Conservation (phyloP, 2,797 vertebrate species). For the Lophius americanus region DNA sequence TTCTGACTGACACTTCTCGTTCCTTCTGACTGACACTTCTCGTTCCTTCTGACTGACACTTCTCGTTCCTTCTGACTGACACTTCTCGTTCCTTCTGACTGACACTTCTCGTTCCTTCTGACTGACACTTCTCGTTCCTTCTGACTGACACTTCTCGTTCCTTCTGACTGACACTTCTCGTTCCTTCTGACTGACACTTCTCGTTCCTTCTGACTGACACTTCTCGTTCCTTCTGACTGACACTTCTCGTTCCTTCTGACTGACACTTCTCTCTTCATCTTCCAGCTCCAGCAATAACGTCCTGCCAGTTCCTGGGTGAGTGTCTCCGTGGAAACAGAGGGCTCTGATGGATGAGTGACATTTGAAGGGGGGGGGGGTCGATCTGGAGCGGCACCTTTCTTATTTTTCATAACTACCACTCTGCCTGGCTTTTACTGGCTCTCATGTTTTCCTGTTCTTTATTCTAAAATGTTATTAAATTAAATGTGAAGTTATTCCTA, state of each 20-base stretch:
- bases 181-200: slow-evolving; percentile 21
- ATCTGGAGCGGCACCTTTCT: slow-evolving; percentile 22
- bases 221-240: slow-evolving; percentile 4
- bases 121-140: slow-evolving; percentile 30
- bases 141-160: slow-evolving; percentile 28
- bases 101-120: slow-evolving; percentile 23
- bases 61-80: slow-evolving; percentile 22
- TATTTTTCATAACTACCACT: slow-evolving; percentile 45
- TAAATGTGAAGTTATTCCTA: no score
- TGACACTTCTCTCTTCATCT: slow-evolving; percentile 58
- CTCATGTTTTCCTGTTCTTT: slow-evolving; percentile 24
- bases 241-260: not conserved
- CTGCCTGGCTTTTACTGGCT: slow-evolving; percentile 41
- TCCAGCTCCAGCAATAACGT: slow-evolving; percentile 72
- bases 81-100: slow-evolving; percentile 12
- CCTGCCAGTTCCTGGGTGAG: slow-evolving; percentile 74
- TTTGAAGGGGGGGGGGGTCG: slow-evolving; percentile 61
- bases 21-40: slow-evolving; percentile 26
- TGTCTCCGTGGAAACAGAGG: slow-evolving; percentile 66
- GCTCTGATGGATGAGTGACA: slow-evolving; percentile 69
- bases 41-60: slow-evolving; percentile 23
- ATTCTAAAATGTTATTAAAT: no score
- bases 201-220: slow-evolving; percentile 27
- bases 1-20: slow-evolving; percentile 28
- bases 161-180: slow-evolving; percentile 28